Percentiles rank a stretch among this genome's conserved stretches.
These are phyloP conservation scores for Ophiothrix spiculata DNA, from an alignment of 35 echinoderm and acorn worm genomes.

Conservation along the genomic window DNA sequence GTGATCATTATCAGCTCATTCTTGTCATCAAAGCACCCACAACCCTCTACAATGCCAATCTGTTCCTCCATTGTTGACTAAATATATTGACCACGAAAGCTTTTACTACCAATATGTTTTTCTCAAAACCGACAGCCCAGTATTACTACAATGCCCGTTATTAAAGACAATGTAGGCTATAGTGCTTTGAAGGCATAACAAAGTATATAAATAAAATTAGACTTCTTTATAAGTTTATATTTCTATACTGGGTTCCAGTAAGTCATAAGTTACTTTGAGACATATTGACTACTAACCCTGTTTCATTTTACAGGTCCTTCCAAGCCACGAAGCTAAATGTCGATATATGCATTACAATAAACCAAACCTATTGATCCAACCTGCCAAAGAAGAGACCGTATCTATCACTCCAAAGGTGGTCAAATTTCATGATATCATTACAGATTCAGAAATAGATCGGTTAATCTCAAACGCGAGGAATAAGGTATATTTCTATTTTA, in stretches of 20 bases:
- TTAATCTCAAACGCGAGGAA: neutral
- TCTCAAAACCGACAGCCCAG: neutral
- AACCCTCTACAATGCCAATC: no score
- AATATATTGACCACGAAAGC: no score
- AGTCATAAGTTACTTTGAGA: neutral
- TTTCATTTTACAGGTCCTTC: neutral
- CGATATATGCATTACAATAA: neutral
- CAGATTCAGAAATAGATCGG: neutral
- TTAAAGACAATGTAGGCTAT: neutral
- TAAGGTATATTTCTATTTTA: neutral
- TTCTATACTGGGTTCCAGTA: neutral
- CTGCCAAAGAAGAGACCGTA: neutral
- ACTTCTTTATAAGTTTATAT: neutral
- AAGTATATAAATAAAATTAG: neutral
- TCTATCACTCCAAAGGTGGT: neutral
- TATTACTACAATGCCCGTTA: neutral
- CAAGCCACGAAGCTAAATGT: neutral
- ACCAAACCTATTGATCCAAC: neutral
- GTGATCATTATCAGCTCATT: no score
- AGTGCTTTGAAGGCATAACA: neutral
- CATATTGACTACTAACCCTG: neutral
- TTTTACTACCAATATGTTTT: no score
- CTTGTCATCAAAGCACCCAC: no score
- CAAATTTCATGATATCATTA: neutral
- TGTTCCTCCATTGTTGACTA: no score